These are phyloP conservation scores for Brenthis daphne DNA, from an alignment of 2,888 invertebrate genomes.

Conservation along the genomic window DNA sequence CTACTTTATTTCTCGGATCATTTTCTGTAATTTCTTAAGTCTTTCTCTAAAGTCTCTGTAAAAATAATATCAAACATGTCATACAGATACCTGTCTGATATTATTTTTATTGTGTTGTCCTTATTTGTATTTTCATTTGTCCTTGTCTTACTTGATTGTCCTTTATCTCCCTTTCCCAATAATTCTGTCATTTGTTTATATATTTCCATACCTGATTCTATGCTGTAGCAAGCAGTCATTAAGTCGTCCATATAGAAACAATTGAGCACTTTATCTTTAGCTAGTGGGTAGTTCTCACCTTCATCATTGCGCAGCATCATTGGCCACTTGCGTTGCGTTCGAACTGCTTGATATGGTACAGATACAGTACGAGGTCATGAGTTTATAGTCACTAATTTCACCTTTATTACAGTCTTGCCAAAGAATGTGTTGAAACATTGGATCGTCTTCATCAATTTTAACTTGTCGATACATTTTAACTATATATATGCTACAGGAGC, in stretches of 20 bases:
- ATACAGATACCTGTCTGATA: too few relatives aligned
- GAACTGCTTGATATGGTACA: constrained; percentile 41
- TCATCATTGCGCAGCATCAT: constrained; percentile 25
- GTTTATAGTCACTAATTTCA: not conserved
- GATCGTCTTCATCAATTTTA: constrained; percentile 18
- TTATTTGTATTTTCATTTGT: not conserved
- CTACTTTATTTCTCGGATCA: not conserved
- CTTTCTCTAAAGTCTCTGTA: too few relatives aligned
- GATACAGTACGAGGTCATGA: constrained; percentile 32
- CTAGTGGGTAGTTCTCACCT: constrained; percentile 27
- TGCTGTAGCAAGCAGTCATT: constrained; percentile 24
- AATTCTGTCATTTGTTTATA: constrained; percentile 18
- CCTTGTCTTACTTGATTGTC: not conserved
- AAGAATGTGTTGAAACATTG: constrained; percentile 24
- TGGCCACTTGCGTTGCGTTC: constrained; percentile 36
- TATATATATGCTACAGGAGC: constrained; percentile 12
- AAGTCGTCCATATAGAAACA: constrained; percentile 41
- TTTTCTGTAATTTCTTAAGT: not conserved
- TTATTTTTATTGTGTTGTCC: not conserved
- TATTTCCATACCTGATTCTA: constrained; percentile 24
- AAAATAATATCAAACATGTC: too few relatives aligned
- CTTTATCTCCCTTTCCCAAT: constrained; percentile 29
- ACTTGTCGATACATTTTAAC: constrained; percentile 30
- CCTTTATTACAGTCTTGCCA: constrained; percentile 12
- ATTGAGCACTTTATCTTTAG: constrained; percentile 29